Evolutionary conservation across 2,113 vertebrate genomes (phyloP).

Genomic region (Microcebus lehilahytsara): DNA sequence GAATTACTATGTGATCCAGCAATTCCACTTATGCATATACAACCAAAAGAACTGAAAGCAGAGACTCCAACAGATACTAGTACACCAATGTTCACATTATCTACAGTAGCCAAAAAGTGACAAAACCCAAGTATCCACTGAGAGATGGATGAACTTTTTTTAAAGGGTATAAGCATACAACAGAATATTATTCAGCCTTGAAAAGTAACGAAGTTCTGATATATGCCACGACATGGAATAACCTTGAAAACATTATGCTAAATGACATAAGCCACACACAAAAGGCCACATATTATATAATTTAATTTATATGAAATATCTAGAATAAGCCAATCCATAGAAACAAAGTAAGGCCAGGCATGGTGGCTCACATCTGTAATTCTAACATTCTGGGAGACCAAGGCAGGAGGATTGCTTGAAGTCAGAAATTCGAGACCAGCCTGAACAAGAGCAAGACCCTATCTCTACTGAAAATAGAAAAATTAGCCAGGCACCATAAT

Average conservation of each 20-base stretch:
- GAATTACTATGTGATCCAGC: not conserved
- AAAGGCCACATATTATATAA: not conserved
- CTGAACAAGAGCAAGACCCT: no score
- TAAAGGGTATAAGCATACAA: not conserved
- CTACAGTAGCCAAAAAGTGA: not conserved
- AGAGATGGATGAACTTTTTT: not conserved
- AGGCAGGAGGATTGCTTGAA: no score
- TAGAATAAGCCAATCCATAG: not conserved
- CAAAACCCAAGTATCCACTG: not conserved
- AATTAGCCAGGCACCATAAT: no score
- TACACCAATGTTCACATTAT: no score
- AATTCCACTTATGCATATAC: not conserved
- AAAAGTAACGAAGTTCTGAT: not conserved
- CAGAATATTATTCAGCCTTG: not conserved
- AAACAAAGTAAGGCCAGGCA: not conserved
- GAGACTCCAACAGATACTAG: not conserved
- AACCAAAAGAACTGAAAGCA: not conserved
- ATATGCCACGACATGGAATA: not conserved
- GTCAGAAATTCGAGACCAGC: no score
- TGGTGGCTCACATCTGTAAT: no score
- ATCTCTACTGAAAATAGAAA: no score
- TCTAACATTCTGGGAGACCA: no score
- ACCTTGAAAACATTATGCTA: not conserved
- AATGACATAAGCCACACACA: not conserved
- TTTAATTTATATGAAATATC: not conserved